A percentile compares a stretch with the other conserved stretches of the same genome.
phyloP scores from a whole-genome alignment of 2,888 invertebrate genomes.

The Caenorhabditis sp. region DNA sequence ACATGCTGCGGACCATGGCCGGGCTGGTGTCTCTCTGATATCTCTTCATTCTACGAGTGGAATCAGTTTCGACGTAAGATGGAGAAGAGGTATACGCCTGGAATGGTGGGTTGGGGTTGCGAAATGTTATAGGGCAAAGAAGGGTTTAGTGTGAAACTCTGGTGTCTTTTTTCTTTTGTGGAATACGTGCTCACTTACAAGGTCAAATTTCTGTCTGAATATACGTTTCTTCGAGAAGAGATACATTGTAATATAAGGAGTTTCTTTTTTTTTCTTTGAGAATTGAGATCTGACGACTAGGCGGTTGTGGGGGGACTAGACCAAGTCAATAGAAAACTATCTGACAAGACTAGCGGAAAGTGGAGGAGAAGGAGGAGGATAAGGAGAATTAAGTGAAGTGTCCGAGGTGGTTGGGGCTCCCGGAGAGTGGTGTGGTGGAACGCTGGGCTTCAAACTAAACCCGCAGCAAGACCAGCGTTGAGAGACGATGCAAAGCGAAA shows the following conservation, averaged over 20 bases:
- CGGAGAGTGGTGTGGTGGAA: constrained; percentile 33
- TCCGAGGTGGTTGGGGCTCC: constrained; percentile 43
- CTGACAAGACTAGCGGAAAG: constrained; percentile 60
- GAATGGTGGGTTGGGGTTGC: constrained; percentile 26
- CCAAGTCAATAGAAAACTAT: constrained; percentile 61
- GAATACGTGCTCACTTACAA: constrained; percentile 50
- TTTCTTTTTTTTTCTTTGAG: constrained; percentile 14
- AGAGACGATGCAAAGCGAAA: constrained; percentile 25
- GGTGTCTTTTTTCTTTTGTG: constrained; percentile 4
- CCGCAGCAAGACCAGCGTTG: too few relatives aligned
- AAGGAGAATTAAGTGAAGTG: constrained; percentile 57
- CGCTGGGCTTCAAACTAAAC: constrained; percentile 48
- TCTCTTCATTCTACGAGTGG: constrained; percentile 71
- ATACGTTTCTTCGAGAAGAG: constrained; percentile 69
- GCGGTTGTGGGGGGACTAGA: constrained; percentile 51
- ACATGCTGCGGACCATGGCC: constrained; percentile 75
- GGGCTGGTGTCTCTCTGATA: constrained; percentile 70
- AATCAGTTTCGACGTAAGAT: constrained; percentile 72
- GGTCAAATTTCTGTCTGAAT: constrained; percentile 66
- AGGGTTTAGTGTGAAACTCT: constrained; percentile 32
- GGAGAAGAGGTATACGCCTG: constrained; percentile 73
- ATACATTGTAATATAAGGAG: constrained; percentile 66
- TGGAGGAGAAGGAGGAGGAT: constrained; percentile 32
- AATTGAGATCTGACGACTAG: constrained; percentile 52
- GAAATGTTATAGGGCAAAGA: not conserved